Evolutionary conservation across 1,140 invertebrate species (phyloP).

Genomic region (Calosoma granatense): DNA sequence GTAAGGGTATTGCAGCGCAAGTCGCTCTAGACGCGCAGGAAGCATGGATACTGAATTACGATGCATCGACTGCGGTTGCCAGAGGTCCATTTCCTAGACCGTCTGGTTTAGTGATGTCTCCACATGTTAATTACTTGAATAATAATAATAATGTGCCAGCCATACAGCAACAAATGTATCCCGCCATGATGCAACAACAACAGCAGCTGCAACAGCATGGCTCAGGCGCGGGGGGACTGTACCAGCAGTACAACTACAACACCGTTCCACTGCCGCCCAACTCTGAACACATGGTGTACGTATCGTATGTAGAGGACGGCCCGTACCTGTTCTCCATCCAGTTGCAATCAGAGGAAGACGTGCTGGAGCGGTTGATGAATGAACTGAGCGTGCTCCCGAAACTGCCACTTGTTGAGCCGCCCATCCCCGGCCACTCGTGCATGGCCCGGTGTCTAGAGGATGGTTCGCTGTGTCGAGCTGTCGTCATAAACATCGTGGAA

Average conservation of each 20-base stretch:
- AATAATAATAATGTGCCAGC: too few relatives aligned
- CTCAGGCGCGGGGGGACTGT: not conserved
- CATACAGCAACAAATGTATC: too few relatives aligned
- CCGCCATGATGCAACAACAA: conserved; percentile 12
- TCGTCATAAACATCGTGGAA: conserved; percentile 55
- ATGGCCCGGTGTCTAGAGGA: conserved; percentile 55
- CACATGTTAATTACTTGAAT: too few relatives aligned
- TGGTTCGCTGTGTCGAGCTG: conserved; percentile 54
- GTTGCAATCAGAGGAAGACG: conserved; percentile 42
- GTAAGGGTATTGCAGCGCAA: conserved; percentile 13
- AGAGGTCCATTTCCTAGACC: not conserved
- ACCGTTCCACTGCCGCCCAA: conserved; percentile 43
- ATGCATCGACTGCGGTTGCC: not conserved
- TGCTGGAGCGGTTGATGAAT: conserved; percentile 56
- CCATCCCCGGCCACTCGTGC: conserved; percentile 58
- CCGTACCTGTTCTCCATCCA: conserved; percentile 64
- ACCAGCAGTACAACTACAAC: conserved; percentile 34
- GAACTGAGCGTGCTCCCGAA: conserved; percentile 36
- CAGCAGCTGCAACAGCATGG: not conserved
- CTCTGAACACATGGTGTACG: conserved; percentile 50
- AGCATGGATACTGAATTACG: not conserved
- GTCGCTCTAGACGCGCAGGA: conserved; percentile 17
- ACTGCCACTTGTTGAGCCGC: conserved; percentile 46
- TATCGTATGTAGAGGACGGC: conserved; percentile 66
- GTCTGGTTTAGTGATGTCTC: not conserved